Evolutionary conservation across 2,113 vertebrate species (phyloP).

Genomic region (Sorex fumeus): DNA sequence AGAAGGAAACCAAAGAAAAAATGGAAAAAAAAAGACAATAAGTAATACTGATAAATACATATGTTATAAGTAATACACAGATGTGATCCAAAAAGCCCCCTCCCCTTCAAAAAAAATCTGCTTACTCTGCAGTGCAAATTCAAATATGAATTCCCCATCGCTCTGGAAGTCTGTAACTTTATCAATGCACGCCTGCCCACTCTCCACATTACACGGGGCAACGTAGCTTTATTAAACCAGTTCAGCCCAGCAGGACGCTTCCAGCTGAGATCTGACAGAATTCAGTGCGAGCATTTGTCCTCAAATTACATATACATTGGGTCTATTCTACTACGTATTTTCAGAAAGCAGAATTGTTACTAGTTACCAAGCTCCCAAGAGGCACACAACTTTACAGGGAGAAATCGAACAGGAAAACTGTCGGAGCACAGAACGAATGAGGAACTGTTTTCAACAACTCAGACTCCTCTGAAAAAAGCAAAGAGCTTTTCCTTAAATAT

Average conservation of each 20-base stretch:
- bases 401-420: background rate
- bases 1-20: too few relatives aligned
- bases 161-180: background rate
- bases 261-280: background rate
- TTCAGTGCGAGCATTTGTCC: background rate
- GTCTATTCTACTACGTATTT: background rate
- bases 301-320: background rate
- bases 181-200: background rate
- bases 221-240: slow-evolving; percentile 7
- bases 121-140: too few relatives aligned
- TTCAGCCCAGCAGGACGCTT: background rate
- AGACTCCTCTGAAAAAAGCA: background rate
- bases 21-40: too few relatives aligned
- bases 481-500: slow-evolving; percentile 4
- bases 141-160: background rate
- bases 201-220: background rate
- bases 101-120: background rate
- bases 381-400: background rate
- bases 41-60: background rate
- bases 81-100: too few relatives aligned
- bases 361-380: slow-evolving; percentile 18
- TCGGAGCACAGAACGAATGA: background rate
- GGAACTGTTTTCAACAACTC: background rate
- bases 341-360: background rate
- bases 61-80: too few relatives aligned